A percentile compares a stretch with the other conserved stretches of the same genome.
phyloP scores from a whole-genome alignment of 1,140 invertebrate genomes.

The Dendroctonus valens region DNA sequence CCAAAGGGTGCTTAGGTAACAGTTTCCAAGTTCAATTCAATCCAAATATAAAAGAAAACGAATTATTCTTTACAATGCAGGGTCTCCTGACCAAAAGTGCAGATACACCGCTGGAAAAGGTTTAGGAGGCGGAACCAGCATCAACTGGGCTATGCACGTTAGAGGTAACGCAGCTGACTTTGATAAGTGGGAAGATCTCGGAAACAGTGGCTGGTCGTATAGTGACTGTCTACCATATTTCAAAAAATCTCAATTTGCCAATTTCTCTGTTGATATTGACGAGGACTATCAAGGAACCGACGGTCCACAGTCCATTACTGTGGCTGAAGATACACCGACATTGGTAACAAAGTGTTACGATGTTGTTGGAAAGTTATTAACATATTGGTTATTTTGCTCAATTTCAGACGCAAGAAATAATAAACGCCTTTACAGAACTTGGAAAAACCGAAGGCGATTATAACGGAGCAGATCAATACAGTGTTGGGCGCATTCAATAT shows the following conservation, averaged over 20 bases:
- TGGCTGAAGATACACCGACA: constrained; percentile 6
- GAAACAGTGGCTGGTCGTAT: constrained; percentile 56
- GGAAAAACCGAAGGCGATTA: constrained; percentile 29
- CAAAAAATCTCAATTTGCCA: constrained; percentile 43
- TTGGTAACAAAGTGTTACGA: neutral
- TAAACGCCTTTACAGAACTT: constrained; percentile 25
- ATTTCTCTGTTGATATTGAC: constrained; percentile 26
- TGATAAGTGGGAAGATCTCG: constrained; percentile 65
- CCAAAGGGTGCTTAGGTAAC: constrained; percentile 30
- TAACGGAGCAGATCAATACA: constrained; percentile 41
- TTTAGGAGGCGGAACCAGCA: constrained; percentile 72
- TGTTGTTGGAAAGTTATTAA: neutral
- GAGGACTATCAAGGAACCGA: constrained; percentile 17
- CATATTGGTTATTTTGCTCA: neutral
- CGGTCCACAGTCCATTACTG: constrained; percentile 20
- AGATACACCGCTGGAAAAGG: constrained; percentile 62
- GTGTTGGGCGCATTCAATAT: constrained; percentile 23
- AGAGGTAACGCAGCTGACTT: constrained; percentile 69
- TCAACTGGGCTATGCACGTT: constrained; percentile 90
- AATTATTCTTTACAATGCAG: constrained; percentile 45
- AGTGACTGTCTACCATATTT: constrained; percentile 40
- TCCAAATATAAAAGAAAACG: neutral
- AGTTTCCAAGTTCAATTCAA: neutral
- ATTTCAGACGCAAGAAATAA: constrained; percentile 45
- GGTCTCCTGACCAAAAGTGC: constrained; percentile 50